Conservation (phyloP, 2,113 vertebrate species). For the Dinomys branickii region DNA sequence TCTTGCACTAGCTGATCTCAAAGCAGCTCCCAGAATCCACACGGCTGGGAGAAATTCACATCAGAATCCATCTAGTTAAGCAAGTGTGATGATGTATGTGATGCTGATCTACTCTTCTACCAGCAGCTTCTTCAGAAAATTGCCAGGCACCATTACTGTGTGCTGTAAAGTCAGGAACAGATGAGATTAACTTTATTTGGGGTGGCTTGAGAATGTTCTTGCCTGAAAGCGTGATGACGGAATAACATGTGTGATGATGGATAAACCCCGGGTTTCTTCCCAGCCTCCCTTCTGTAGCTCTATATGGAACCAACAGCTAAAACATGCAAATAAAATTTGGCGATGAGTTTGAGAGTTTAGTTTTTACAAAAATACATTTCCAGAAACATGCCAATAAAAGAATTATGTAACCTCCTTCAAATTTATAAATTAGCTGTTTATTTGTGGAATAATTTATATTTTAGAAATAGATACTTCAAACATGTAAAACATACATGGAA, state of each 20-base stretch:
- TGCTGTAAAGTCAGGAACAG: not conserved
- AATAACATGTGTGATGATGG: not conserved
- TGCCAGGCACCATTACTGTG: too few species aligned
- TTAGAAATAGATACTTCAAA: not conserved
- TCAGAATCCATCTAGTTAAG: not conserved
- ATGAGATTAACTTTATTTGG: not conserved
- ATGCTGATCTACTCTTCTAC: not conserved
- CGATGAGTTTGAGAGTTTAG: not conserved
- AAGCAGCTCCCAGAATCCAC: not conserved
- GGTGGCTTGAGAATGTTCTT: not conserved
- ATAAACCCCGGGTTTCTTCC: not conserved
- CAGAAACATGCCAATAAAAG: slow-evolving; percentile 8
- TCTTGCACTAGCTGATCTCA: not conserved
- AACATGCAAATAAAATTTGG: not conserved
- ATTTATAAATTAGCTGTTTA: not conserved
- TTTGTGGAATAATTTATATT: not conserved
- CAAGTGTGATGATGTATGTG: not conserved
- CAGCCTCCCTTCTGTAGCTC: not conserved
- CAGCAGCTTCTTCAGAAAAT: not conserved
- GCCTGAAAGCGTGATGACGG: not conserved
- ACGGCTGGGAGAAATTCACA: not conserved
- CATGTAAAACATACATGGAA: not conserved
- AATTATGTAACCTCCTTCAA: not conserved
- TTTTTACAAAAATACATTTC: slow-evolving; percentile 25
- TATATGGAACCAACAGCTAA: not conserved